These are phyloP conservation scores for Ophioderma brevispina DNA, from an alignment of 35 echinoderm and acorn worm genomes.

Conservation along the genomic window DNA sequence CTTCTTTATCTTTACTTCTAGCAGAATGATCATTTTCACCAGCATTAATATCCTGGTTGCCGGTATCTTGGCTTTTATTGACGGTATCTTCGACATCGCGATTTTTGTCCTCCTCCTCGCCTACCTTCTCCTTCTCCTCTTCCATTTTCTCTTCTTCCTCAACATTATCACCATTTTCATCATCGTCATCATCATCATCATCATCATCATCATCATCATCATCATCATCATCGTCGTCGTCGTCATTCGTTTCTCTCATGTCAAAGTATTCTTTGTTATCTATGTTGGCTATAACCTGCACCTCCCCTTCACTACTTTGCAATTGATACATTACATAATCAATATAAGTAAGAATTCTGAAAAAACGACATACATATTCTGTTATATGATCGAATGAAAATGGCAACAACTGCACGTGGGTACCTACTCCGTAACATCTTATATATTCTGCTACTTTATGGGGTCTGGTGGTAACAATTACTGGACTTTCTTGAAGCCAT, in stretches of 20 bases:
- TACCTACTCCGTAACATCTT: not conserved
- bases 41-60: not conserved
- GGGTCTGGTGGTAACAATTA: not conserved
- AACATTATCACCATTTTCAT: too few relatives aligned
- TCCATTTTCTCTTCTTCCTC: too few relatives aligned
- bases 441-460: not conserved
- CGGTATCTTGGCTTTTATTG: not conserved
- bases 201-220: not conserved
- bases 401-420: not conserved
- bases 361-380: not conserved
- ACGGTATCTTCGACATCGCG: not conserved
- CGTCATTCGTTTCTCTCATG: not conserved
- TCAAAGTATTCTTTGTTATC: slow-evolving; percentile 11
- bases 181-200: not conserved
- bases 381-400: not conserved
- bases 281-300: slow-evolving; percentile 4
- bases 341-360: not conserved
- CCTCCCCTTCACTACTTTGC: not conserved
- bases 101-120: not conserved
- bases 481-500: not conserved
- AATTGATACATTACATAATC: not conserved
- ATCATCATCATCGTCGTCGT: not conserved
- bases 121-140: too few relatives aligned
- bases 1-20: not conserved
- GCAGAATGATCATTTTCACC: not conserved